Percentiles rank a stretch among this genome's conserved stretches.
These are phyloP conservation scores for Dicentrarchus labrax DNA, from an alignment of 2,113 vertebrate species.

Conservation along the genomic window DNA sequence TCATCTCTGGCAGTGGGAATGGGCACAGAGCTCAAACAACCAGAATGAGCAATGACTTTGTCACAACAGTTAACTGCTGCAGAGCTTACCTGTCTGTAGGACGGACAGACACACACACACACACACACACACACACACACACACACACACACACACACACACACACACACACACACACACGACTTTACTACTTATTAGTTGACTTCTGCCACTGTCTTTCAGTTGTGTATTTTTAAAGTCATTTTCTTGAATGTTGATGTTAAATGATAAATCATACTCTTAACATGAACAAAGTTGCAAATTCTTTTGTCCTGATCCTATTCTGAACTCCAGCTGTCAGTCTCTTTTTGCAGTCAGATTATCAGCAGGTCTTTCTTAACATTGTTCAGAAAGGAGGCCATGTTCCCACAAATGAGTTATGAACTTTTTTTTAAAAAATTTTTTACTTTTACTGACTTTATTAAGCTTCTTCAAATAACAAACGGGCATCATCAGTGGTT, in stretches of 20 bases:
- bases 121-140: conserved; percentile 12
- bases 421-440: too few species aligned
- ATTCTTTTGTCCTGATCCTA: background rate
- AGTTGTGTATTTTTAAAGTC: background rate
- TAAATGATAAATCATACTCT: background rate
- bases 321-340: too few species aligned
- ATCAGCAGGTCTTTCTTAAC: background rate
- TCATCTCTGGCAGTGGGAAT: conserved; percentile 35
- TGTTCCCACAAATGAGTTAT: background rate
- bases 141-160: conserved; percentile 11
- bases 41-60: conserved; percentile 43
- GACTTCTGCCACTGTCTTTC: background rate
- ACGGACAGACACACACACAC: conserved; percentile 15
- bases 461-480: too few species aligned
- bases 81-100: conserved; percentile 8
- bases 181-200: background rate
- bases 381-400: background rate
- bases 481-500: too few species aligned
- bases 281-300: background rate
- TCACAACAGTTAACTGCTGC: conserved; percentile 35
- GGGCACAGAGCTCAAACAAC: conserved; percentile 7
- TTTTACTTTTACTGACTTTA: too few species aligned
- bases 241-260: background rate
- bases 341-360: background rate
- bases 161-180: background rate